Percentiles rank a stretch among this genome's conserved stretches.
Evolutionary conservation across 2,888 invertebrate species (phyloP).

Genomic region (Pheosia tremula): DNA sequence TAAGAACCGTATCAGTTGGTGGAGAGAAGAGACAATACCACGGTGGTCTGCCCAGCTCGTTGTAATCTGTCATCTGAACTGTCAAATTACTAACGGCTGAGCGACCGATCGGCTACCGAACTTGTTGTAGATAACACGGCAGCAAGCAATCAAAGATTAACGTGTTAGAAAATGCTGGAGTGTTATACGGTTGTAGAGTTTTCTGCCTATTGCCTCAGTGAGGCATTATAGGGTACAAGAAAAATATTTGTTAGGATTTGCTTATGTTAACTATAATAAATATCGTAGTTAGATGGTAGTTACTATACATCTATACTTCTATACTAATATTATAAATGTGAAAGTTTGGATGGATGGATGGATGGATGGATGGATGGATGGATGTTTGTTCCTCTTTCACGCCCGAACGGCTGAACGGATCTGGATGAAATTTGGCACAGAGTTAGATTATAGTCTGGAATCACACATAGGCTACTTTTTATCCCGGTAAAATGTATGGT

Average conservation of each 20-base stretch:
- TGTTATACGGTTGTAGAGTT: slow-evolving; percentile 10
- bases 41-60: slow-evolving; percentile 74
- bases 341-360: no score
- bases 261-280: background rate
- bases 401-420: no score
- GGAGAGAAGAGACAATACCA: slow-evolving; percentile 70
- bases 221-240: background rate
- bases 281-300: background rate
- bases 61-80: slow-evolving; percentile 84
- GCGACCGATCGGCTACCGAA: slow-evolving; percentile 83
- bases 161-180: slow-evolving; percentile 21
- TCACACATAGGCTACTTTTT: no score
- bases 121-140: slow-evolving; percentile 79
- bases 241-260: background rate
- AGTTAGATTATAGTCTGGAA: no score
- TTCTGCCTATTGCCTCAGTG: slow-evolving; percentile 31
- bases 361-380: no score
- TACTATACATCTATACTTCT: no score
- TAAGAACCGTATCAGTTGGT: slow-evolving; percentile 66
- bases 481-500: no score
- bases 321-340: no score
- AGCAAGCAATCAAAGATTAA: slow-evolving; percentile 62
- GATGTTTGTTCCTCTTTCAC: no score
- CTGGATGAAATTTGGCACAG: no score
- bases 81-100: slow-evolving; percentile 84